A percentile compares a stretch with the other conserved stretches of the same genome.
Conservation (phyloP, 2,113 vertebrate species). For the Pristiophorus japonicus region DNA sequence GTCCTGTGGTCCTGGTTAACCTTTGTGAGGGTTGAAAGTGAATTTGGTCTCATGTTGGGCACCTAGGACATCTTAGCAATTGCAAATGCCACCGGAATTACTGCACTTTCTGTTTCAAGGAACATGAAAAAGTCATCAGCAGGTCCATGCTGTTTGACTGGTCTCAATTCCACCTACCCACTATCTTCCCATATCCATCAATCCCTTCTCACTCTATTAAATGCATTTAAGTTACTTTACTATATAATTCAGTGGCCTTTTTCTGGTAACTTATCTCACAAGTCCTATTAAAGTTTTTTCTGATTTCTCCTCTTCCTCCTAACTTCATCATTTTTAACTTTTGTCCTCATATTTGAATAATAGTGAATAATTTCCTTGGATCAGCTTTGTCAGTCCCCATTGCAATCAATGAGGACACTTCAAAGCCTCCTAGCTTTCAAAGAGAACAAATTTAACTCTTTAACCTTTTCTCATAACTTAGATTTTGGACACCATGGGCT, state of each 20-base stretch:
- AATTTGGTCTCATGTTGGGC: background rate
- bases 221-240: background rate
- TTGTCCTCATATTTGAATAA: background rate
- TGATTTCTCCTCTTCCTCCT: background rate
- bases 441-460: background rate
- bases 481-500: background rate
- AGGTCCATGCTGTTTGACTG: background rate
- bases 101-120: background rate
- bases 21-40: background rate
- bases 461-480: background rate
- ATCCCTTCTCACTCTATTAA: too few species aligned
- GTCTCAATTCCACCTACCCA: background rate
- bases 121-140: background rate
- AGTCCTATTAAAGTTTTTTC: background rate
- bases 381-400: background rate
- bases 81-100: background rate
- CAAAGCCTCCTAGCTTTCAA: background rate
- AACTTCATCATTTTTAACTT: too few species aligned
- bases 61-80: too few species aligned
- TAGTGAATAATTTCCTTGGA: background rate
- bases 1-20: background rate
- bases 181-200: background rate
- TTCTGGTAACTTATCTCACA: background rate
- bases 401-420: background rate
- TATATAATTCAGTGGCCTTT: background rate